These are phyloP conservation scores for Andricus grossulariae DNA, from an alignment of 1,140 invertebrate species.

Conservation along the genomic window DNA sequence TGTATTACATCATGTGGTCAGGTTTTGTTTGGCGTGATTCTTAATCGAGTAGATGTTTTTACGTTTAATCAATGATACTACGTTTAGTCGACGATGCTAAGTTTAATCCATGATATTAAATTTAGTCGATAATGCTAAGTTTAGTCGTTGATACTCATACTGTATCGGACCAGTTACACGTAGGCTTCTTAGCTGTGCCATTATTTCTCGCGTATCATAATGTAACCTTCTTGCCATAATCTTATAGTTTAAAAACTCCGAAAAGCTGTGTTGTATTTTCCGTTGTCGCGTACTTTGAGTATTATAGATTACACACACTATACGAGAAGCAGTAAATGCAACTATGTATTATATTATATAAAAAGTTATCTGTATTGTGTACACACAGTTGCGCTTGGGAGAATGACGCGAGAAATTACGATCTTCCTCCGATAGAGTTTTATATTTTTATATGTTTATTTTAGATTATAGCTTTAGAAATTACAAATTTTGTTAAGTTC, in stretches of 20 bases:
- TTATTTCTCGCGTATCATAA: conserved; percentile 14
- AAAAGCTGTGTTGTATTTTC: neutral
- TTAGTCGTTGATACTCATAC: conserved; percentile 6
- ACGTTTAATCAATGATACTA: no score
- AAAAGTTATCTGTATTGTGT: conserved; percentile 8
- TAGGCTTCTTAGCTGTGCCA: conserved; percentile 18
- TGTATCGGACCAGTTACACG: conserved; percentile 28
- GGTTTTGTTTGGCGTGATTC: conserved; percentile 6
- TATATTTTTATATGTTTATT: conserved; percentile 21
- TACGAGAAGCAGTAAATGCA: neutral
- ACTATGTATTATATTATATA: conserved; percentile 16
- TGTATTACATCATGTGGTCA: neutral
- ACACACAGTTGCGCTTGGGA: neutral
- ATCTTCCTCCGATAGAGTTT: conserved; percentile 24
- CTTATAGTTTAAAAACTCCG: neutral
- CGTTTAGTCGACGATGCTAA: no score
- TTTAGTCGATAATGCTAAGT: neutral
- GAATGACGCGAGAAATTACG: conserved; percentile 21
- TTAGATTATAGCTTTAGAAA: conserved; percentile 8
- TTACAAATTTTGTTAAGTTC: conserved; percentile 5
- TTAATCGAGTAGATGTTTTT: no score
- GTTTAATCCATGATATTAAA: no score
- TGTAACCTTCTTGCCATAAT: conserved; percentile 17
- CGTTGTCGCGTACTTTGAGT: no score
- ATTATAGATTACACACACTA: no score